These are phyloP conservation scores for Argya squamiceps DNA, from an alignment of 2,797 vertebrate species.

Conservation along the genomic window DNA sequence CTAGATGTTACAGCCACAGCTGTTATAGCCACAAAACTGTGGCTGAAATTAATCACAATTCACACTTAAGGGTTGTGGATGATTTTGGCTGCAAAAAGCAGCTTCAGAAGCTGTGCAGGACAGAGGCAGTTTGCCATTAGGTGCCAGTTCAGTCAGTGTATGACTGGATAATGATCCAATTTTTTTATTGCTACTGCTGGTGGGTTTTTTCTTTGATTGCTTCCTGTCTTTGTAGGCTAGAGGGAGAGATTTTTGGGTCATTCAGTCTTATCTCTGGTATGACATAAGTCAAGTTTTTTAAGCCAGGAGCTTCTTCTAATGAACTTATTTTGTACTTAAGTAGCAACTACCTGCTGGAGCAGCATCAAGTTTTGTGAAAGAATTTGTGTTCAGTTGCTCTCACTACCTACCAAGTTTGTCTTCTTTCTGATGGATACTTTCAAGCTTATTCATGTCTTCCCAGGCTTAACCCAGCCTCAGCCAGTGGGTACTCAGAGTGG, in stretches of 20 bases:
- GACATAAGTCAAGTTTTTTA: background rate
- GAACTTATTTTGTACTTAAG: background rate
- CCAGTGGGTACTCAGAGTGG: background rate
- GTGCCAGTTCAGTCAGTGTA: background rate
- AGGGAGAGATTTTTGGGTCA: background rate
- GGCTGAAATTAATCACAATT: background rate
- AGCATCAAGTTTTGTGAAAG: background rate
- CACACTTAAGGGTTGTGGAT: background rate
- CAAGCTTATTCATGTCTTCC: background rate
- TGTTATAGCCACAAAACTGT: background rate
- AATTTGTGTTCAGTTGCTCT: background rate
- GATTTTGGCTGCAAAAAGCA: background rate
- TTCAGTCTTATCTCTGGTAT: background rate
- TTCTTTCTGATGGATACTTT: background rate
- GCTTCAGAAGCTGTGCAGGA: background rate
- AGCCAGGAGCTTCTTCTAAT: background rate
- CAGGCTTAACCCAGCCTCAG: background rate
- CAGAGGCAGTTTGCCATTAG: background rate
- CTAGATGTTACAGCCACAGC: background rate
- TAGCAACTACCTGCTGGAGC: background rate
- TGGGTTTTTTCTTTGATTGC: background rate
- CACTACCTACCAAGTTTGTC: background rate
- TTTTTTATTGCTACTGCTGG: background rate
- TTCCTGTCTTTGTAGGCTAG: background rate
- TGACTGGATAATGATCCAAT: background rate